These are phyloP conservation scores for Tupiocoris notatus DNA, from an alignment of 2,888 invertebrate species.

Conservation along the genomic window DNA sequence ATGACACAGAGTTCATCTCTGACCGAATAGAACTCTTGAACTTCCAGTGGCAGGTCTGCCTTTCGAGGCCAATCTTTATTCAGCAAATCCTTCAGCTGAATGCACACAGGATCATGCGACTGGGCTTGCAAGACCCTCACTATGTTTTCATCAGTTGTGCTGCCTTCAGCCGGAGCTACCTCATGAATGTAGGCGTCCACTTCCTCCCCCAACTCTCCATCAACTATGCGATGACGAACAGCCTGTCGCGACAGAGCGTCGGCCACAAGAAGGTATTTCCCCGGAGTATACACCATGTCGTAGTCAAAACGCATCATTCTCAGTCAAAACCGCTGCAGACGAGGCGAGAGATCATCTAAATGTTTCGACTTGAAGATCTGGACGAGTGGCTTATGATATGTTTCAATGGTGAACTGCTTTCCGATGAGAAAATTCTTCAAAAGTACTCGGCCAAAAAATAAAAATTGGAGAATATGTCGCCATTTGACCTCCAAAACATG, in stretches of 20 bases:
- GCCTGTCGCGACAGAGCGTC: neutral
- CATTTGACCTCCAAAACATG: too few species aligned
- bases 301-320: neutral
- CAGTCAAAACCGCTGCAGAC: neutral
- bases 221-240: neutral
- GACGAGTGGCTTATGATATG: neutral
- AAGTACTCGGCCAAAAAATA: too few species aligned
- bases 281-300: constrained; percentile 1
- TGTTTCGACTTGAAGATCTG: neutral
- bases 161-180: neutral
- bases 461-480: too few species aligned
- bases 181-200: neutral
- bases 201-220: neutral
- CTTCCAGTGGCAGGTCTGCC: constrained; percentile 2
- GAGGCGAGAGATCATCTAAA: too few species aligned
- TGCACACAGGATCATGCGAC: neutral
- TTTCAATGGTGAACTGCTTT: neutral
- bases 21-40: constrained; percentile 11
- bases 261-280: neutral
- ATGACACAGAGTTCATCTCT: neutral
- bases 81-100: too few species aligned
- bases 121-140: neutral
- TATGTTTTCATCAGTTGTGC: constrained; percentile 1
- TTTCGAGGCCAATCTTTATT: constrained; percentile 8
- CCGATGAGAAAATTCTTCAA: neutral